A percentile compares a stretch with the other conserved stretches of the same genome.
Evolutionary conservation across 30 jellyfish, hydroid and myxozoan genomes (phyloP).

Genomic region (Phacellophora camtschatica): DNA sequence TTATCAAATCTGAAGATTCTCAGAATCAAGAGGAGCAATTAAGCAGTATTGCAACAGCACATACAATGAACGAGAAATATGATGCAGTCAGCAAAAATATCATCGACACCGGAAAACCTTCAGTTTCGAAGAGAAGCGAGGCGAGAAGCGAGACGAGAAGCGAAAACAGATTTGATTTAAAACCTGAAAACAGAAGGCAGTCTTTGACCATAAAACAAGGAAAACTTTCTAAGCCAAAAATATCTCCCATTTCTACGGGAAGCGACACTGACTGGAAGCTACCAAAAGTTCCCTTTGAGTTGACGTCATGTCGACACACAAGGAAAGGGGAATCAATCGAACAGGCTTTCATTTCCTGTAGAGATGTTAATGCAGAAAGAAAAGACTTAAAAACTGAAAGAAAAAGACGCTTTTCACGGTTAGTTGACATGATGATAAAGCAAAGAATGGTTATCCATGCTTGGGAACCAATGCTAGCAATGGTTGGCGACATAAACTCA

Average conservation of each 20-base stretch:
- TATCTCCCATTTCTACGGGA: background rate
- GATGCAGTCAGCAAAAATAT: background rate
- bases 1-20: background rate
- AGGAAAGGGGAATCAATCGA: background rate
- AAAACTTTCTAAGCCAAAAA: background rate
- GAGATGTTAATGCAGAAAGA: slow-evolving; percentile 12
- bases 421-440: slow-evolving; percentile 29
- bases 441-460: slow-evolving; percentile 54
- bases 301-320: background rate
- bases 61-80: background rate
- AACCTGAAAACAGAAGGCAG: background rate
- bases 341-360: slow-evolving; percentile 41
- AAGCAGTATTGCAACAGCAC: background rate
- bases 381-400: slow-evolving; percentile 24
- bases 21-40: background rate
- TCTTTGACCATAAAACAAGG: background rate
- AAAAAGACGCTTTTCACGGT: slow-evolving; percentile 53
- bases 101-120: background rate
- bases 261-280: slow-evolving; percentile 2
- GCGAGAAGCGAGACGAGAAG: background rate
- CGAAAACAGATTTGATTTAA: too few species aligned
- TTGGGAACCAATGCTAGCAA: slow-evolving; percentile 56
- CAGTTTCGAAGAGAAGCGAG: background rate
- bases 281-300: slow-evolving; percentile 40
- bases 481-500: slow-evolving; percentile 58